Evolutionary conservation across 2,888 invertebrate species (phyloP), one percentile per base, ranked within the genome.

Genomic region (Cabera pusaria): DNA sequence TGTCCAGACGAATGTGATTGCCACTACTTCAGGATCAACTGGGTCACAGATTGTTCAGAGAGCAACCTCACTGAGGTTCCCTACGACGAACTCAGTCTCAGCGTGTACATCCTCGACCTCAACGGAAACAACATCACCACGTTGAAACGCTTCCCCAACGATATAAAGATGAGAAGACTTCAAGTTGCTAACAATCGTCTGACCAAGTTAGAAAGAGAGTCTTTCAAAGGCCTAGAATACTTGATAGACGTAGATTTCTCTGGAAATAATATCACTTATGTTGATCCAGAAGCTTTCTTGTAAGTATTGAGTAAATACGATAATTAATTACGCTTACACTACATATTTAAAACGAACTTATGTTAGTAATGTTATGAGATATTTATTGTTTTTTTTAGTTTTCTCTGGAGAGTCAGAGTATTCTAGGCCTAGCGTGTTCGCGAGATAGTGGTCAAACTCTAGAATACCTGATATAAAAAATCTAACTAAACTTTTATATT

Each of bases 41-140:
- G 93, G 93, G 93, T 94, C 58, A 93, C 93, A 1, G 94, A 94
- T 64, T 94, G 94, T 59, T 94, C 94, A 0, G 93, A 93, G 59
- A 93, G 93, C 76, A 93, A 93, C 74, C 87, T 94, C 37, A 93
- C 93, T 0, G 89, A 90, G 43, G 91, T 94, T 12, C 93, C 93
- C 0, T 92, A 92, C 61, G 91, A 92, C 33, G 93, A 93, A 57
- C 90, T 94, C 38, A 93, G 93, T 60, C 84, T 88, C 19, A 93
- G 93, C 64, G 93, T 93, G 25, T 94, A 94, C 75, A 87, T 93
- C 45, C 76, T 94, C 51, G 93, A 94, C 56, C 81, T 94, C 71
- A 93, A 93, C 63, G 93, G 92, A 20, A 94, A 94, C 68, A 91
- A 92, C 51, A 90, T 94, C 48, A 90, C 89, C 1, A 79, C 76